Percentiles rank a stretch among this genome's conserved stretches.
phyloP scores from a whole-genome alignment of 2,888 invertebrate genomes.

The Amorpha juglandis region DNA sequence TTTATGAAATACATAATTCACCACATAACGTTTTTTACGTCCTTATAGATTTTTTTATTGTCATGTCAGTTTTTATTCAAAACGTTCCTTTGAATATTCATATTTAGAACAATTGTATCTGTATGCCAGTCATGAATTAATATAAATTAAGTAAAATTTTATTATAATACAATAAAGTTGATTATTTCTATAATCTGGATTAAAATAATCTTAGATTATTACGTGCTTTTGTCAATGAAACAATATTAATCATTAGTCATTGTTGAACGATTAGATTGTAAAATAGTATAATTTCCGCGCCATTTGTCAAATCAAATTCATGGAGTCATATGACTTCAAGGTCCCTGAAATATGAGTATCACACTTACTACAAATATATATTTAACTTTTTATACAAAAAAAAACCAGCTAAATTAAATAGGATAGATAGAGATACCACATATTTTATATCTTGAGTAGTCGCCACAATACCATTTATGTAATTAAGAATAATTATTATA shows the following conservation, averaged over 20 bases:
- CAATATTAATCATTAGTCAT: too few species aligned
- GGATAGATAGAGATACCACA: not conserved
- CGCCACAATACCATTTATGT: not conserved
- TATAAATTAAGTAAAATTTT: not conserved
- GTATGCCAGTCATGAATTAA: not conserved
- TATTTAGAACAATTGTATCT: not conserved
- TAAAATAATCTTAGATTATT: not conserved
- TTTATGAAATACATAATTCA: slow-evolving; percentile 10
- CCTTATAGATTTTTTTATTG: slow-evolving; percentile 1
- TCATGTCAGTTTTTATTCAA: not conserved
- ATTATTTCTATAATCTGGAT: too few species aligned
- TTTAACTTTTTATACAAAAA: not conserved
- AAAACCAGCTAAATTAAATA: not conserved
- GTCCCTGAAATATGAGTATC: not conserved
- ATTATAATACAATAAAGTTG: too few species aligned
- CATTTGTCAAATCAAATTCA: not conserved
- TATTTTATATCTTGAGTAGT: not conserved
- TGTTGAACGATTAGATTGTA: not conserved
- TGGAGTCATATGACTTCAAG: slow-evolving; percentile 24
- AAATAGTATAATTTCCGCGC: not conserved
- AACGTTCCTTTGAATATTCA: not conserved
- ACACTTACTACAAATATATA: not conserved
- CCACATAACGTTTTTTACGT: slow-evolving; percentile 5
- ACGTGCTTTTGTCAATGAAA: not conserved
- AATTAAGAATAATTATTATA: not conserved